phyloP scores from a whole-genome alignment of 2,797 vertebrate species.

The Lycodopsis pacificus region DNA sequence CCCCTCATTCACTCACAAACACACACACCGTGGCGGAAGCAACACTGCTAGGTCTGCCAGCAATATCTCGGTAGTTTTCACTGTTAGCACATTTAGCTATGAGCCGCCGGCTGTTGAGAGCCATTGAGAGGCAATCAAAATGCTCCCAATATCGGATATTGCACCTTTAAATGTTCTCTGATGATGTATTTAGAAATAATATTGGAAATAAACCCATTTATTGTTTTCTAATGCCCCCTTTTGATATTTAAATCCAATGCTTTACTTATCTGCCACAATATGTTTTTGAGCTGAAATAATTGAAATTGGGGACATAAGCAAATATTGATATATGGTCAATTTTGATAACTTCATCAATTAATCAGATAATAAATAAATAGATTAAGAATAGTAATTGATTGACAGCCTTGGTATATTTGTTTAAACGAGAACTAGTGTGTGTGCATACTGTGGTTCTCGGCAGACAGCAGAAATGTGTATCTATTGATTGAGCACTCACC shows the following conservation, averaged over 20 bases:
- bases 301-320: neutral
- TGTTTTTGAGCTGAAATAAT: neutral
- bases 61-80: too few relatives aligned
- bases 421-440: slow-evolving; percentile 13
- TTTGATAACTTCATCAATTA: neutral
- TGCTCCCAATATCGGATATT: too few relatives aligned
- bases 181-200: neutral
- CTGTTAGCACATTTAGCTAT: too few relatives aligned
- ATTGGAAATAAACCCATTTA: neutral
- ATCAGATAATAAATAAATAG: neutral
- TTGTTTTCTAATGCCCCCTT: neutral
- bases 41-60: too few relatives aligned
- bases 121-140: too few relatives aligned
- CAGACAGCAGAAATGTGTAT: slow-evolving; percentile 22
- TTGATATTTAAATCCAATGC: neutral
- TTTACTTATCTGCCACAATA: neutral
- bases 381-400: neutral
- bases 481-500: slow-evolving; percentile 76
- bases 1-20: neutral
- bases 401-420: neutral
- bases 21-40: neutral
- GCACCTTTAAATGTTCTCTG: too few relatives aligned
- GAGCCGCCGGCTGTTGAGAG: too few relatives aligned
- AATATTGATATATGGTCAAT: neutral
- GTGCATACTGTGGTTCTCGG: neutral